Conservation (phyloP, 2,797 vertebrate genomes). For the Dendrocincla tyrannina region DNA sequence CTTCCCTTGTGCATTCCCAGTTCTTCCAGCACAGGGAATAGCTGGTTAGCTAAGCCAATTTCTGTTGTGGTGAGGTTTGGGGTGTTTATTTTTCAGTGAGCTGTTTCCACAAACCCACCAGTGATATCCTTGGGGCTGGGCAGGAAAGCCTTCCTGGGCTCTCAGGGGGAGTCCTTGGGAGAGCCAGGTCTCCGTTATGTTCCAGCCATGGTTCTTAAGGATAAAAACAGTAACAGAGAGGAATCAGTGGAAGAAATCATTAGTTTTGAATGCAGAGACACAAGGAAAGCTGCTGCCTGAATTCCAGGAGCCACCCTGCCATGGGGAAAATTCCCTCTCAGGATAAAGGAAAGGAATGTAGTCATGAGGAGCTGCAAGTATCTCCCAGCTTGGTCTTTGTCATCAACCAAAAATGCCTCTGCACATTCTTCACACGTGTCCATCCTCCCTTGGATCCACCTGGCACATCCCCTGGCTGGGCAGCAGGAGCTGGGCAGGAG, state of each 20-base stretch:
- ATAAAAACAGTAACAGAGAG: neutral
- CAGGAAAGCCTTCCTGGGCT: neutral
- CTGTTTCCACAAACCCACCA: neutral
- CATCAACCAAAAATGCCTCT: neutral
- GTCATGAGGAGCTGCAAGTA: neutral
- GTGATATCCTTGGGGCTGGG: neutral
- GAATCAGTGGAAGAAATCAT: neutral
- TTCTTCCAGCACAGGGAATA: neutral
- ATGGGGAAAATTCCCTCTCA: neutral
- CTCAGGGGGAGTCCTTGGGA: neutral
- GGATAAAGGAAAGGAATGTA: neutral
- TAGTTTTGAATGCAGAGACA: neutral
- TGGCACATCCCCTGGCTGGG: neutral
- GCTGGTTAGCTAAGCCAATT: neutral
- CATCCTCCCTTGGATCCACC: neutral
- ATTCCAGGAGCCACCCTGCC: neutral
- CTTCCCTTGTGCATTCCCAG: neutral
- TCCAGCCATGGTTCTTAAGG: neutral
- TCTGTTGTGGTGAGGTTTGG: slow-evolving; percentile 4
- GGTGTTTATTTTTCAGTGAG: neutral
- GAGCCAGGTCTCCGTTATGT: neutral
- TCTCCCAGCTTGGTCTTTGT: neutral
- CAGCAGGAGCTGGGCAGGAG: neutral
- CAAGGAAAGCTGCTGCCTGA: neutral
- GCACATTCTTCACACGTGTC: neutral